Evolutionary conservation across 23 tunicate genomes (phyloP).

Genomic region (Ascidia mentula): DNA sequence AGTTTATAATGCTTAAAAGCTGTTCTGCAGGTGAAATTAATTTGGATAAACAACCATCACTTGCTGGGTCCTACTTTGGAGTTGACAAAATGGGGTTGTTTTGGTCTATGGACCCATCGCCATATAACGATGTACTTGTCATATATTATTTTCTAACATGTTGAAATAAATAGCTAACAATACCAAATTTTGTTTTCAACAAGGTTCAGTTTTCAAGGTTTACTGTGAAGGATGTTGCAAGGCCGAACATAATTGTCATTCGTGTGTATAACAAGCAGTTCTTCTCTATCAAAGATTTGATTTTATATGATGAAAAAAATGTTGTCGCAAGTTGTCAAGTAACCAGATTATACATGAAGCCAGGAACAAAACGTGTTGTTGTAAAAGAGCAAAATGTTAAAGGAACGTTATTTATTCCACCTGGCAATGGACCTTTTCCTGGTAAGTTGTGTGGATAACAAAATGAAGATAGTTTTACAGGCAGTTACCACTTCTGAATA

Average conservation of each 20-base stretch:
- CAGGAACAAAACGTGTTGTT: not conserved
- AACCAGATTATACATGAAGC: not conserved
- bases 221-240: constrained; percentile 30
- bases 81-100: constrained; percentile 34
- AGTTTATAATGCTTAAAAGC: not conserved
- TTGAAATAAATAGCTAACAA: not conserved
- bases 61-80: constrained; percentile 31
- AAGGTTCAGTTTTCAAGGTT: constrained; percentile 27
- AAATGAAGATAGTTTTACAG: not conserved
- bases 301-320: not conserved
- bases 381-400: constrained; percentile 16
- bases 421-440: constrained; percentile 48
- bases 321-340: not conserved
- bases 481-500: not conserved
- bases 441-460: too few species aligned
- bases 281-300: not conserved
- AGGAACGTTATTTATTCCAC: constrained; percentile 36
- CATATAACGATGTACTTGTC: constrained; percentile 2
- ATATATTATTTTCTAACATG: not conserved
- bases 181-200: not conserved
- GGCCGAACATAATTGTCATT: not conserved
- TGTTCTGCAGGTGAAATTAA: not conserved
- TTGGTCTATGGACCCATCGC: constrained; percentile 37
- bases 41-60: not conserved
- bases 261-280: not conserved